A percentile compares a stretch with the other conserved stretches of the same genome.
These are phyloP conservation scores for Tuberolachnus salignus DNA, from an alignment of 2,888 invertebrate genomes.

Conservation along the genomic window DNA sequence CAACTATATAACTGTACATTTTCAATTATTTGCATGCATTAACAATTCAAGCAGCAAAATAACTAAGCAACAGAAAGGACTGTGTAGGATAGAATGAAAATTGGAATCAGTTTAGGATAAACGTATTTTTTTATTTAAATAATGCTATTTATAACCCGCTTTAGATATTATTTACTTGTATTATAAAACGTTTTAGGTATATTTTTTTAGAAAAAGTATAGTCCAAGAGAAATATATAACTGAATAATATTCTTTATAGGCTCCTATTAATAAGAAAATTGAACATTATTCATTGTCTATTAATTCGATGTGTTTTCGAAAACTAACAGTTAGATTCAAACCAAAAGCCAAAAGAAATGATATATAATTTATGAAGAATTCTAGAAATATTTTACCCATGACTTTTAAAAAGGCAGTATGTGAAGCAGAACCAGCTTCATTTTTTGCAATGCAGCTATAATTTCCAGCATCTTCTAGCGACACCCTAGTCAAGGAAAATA, in stretches of 20 bases:
- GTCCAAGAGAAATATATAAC: too few species aligned
- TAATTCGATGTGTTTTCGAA: not conserved
- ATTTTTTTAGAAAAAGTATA: too few species aligned
- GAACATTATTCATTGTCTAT: not conserved
- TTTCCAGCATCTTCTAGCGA: slow-evolving; percentile 65
- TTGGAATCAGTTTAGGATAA: slow-evolving; percentile 37
- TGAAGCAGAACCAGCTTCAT: slow-evolving; percentile 66
- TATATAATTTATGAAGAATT: not conserved
- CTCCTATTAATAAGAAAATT: not conserved
- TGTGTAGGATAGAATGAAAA: slow-evolving; percentile 12
- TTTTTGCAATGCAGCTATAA: slow-evolving; percentile 68
- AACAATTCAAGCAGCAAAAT: slow-evolving; percentile 20
- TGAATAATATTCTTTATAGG: too few species aligned
- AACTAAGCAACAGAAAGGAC: slow-evolving; percentile 51
- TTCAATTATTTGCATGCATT: slow-evolving; percentile 30
- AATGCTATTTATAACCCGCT: not conserved
- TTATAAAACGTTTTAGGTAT: too few species aligned
- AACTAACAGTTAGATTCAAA: not conserved
- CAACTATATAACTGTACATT: not conserved
- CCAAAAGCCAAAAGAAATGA: not conserved
- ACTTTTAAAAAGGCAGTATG: slow-evolving; percentile 67
- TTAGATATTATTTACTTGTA: too few species aligned
- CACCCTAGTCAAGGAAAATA: slow-evolving; percentile 64
- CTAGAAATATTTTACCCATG: slow-evolving; percentile 64
- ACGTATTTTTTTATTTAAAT: not conserved